These are phyloP conservation scores for Rhopalosiphum maidis DNA, from an alignment of 1,140 invertebrate species.

Conservation along the genomic window DNA sequence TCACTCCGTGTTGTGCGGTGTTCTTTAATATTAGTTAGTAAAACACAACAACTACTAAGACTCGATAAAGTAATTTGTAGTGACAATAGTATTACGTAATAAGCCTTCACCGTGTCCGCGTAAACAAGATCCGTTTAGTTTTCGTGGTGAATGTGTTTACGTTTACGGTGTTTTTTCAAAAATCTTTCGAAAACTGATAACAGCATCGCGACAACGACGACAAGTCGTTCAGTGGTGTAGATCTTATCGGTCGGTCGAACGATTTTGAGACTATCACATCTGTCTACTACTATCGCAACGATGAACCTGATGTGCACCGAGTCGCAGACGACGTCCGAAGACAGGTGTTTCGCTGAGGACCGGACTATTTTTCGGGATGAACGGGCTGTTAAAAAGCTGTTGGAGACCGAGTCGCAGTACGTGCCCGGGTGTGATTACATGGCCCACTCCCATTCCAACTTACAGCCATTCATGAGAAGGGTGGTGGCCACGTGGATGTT, in stretches of 20 bases:
- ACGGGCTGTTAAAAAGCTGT: conserved; percentile 19
- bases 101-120: no score
- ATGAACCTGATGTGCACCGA: conserved; percentile 53
- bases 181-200: neutral
- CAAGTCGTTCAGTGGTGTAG: neutral
- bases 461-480: conserved; percentile 80
- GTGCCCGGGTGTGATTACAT: conserved; percentile 76
- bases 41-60: neutral
- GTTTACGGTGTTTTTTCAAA: neutral
- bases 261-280: neutral
- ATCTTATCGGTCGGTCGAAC: neutral
- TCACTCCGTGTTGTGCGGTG: neutral
- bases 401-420: conserved; percentile 50
- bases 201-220: neutral
- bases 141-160: neutral
- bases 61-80: neutral
- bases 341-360: conserved; percentile 50
- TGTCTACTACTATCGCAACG: no score
- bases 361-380: conserved; percentile 48
- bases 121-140: neutral
- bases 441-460: conserved; percentile 72
- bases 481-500: conserved; percentile 83
- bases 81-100: neutral
- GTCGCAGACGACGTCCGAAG: conserved; percentile 33
- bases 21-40: neutral